phyloP scores from a whole-genome alignment of 1,140 invertebrate species.

The Acyrthosiphon pisum region DNA sequence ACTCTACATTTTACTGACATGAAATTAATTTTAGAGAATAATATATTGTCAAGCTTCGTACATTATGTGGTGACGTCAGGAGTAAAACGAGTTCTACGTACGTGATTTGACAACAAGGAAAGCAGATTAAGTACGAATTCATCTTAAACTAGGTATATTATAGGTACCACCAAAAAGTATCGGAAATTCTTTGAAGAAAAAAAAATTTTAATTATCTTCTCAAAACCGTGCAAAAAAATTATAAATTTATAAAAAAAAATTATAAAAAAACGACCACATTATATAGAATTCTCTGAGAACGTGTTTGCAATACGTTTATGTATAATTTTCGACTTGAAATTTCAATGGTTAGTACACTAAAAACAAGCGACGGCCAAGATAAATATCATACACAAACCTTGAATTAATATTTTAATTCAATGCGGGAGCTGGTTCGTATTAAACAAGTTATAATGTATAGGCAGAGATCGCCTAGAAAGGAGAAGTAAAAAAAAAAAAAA shows the following conservation, averaged over 20 bases:
- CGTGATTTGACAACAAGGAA: slow-evolving; percentile 21
- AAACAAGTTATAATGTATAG: slow-evolving; percentile 14
- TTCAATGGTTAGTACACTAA: slow-evolving; percentile 11
- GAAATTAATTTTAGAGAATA: slow-evolving; percentile 10
- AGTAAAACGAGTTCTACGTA: neutral
- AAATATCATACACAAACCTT: slow-evolving; percentile 13
- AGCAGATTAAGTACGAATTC: neutral
- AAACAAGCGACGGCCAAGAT: slow-evolving; percentile 13
- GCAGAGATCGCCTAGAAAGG: slow-evolving; percentile 17
- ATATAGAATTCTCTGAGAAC: slow-evolving; percentile 5
- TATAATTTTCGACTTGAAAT: slow-evolving; percentile 16
- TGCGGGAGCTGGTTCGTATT: slow-evolving; percentile 35
- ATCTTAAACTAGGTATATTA: neutral
- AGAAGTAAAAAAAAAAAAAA: slow-evolving; percentile 12
- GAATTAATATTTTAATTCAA: slow-evolving; percentile 40
- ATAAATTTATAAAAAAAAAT: too few species aligned
- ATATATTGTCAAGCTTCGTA: neutral
- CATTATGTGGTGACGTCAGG: neutral
- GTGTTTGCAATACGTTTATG: slow-evolving; percentile 28
- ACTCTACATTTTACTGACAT: neutral
- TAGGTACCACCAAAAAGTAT: neutral
- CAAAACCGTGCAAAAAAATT: neutral
- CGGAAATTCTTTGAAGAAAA: neutral
- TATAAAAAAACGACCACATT: neutral
- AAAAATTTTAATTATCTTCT: neutral